Evolutionary conservation across 2,888 invertebrate species (phyloP).

Genomic region (Endomychus coccineus): DNA sequence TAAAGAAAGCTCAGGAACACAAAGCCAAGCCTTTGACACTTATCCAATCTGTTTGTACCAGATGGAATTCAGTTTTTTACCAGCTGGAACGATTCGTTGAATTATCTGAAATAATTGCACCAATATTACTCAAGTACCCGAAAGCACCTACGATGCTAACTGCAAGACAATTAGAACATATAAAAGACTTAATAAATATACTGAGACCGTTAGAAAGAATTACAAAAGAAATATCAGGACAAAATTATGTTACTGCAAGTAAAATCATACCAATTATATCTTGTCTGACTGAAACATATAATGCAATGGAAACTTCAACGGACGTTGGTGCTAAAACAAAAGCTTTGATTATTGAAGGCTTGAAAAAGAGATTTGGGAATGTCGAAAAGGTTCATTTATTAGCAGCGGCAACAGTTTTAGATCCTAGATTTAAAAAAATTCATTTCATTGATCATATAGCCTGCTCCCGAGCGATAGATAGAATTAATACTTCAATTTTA

Average conservation of each 20-base stretch:
- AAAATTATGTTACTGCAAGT: conserved; percentile 28
- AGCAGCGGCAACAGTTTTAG: conserved; percentile 17
- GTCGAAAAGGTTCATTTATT: conserved; percentile 13
- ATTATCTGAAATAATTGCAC: conserved; percentile 20
- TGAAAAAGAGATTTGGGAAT: conserved; percentile 13
- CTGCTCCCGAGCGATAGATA: conserved; percentile 10
- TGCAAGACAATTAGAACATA: conserved; percentile 23
- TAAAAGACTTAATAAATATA: conserved; percentile 25
- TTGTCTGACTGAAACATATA: conserved; percentile 28
- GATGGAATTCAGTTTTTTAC: conserved; percentile 29
- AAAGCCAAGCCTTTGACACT: conserved; percentile 20
- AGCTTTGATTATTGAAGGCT: conserved; percentile 5
- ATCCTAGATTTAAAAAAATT: conserved; percentile 22
- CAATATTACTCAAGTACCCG: conserved; percentile 25
- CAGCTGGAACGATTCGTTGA: conserved; percentile 24
- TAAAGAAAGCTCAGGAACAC: conserved; percentile 23
- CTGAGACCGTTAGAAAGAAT: conserved; percentile 28
- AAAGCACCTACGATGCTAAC: conserved; percentile 29
- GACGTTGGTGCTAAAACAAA: conserved; percentile 15
- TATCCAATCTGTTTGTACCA: conserved; percentile 26
- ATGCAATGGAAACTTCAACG: conserved; percentile 24
- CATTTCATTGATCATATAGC: conserved; percentile 17
- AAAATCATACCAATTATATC: conserved; percentile 31
- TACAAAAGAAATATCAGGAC: conserved; percentile 28
- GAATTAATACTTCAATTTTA: conserved; percentile 25